These are phyloP conservation scores for Nibea coibor DNA, from an alignment of 2,113 vertebrate species.

Conservation along the genomic window DNA sequence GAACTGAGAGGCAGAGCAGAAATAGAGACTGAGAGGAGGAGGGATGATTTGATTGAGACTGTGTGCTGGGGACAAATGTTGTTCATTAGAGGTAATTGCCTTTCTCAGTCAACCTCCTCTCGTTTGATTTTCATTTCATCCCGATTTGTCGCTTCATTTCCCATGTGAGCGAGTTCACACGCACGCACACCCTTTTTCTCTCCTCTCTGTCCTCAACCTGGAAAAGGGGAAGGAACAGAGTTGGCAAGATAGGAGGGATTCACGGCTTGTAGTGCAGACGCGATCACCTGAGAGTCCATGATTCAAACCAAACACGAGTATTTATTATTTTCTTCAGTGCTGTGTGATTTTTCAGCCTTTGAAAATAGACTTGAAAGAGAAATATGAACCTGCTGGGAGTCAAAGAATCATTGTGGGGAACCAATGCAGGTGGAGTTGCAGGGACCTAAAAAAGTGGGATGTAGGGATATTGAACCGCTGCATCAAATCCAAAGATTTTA, in stretches of 20 bases:
- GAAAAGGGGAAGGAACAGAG: neutral
- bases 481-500: no score
- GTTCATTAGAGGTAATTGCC: constrained; percentile 50
- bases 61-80: constrained; percentile 52
- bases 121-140: constrained; percentile 47
- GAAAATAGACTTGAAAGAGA: constrained; percentile 11
- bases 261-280: neutral
- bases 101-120: constrained; percentile 21
- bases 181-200: constrained; percentile 8
- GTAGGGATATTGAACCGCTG: no score
- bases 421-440: no score
- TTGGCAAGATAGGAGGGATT: constrained; percentile 15
- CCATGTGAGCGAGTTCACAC: constrained; percentile 29
- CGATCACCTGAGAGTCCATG: neutral
- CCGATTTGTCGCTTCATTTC: constrained; percentile 55
- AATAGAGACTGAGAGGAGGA: constrained; percentile 25
- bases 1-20: constrained; percentile 3
- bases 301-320: constrained; percentile 13
- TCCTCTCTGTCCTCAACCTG: constrained; percentile 4
- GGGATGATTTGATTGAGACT: constrained; percentile 43
- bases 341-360: neutral
- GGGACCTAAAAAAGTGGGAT: no score
- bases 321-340: neutral
- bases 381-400: constrained; percentile 1
- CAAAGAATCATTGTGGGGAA: neutral